These are phyloP conservation scores for Corella eumyota DNA, from an alignment of 23 tunicate genomes.

Conservation along the genomic window DNA sequence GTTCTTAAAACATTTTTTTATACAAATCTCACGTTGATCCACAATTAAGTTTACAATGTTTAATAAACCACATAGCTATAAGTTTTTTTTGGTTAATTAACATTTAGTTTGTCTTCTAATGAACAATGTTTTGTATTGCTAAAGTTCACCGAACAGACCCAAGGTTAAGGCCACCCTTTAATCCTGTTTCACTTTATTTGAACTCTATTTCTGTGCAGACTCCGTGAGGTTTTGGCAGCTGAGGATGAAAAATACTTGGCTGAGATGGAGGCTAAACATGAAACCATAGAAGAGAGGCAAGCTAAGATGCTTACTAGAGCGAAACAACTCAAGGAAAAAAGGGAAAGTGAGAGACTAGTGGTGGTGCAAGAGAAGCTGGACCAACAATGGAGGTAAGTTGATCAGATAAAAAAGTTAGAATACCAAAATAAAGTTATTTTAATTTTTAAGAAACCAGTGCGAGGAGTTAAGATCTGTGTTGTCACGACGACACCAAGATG, in stretches of 20 bases:
- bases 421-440: no score
- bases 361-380: constrained; percentile 78
- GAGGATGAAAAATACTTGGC: constrained; percentile 58
- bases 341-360: constrained; percentile 70
- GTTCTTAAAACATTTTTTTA: neutral
- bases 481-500: constrained; percentile 87
- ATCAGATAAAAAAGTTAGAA: no score
- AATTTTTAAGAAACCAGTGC: constrained; percentile 56
- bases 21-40: neutral
- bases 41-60: neutral
- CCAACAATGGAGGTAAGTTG: constrained; percentile 80
- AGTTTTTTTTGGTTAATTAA: neutral
- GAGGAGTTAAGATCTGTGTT: constrained; percentile 77
- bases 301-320: constrained; percentile 80
- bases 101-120: neutral
- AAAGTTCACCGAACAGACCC: neutral
- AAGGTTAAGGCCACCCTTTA: neutral
- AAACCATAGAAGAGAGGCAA: constrained; percentile 71
- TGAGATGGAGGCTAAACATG: constrained; percentile 87
- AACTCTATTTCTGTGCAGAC: constrained; percentile 15
- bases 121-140: no score
- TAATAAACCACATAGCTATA: neutral
- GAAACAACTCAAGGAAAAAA: constrained; percentile 57
- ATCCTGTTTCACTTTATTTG: no score
- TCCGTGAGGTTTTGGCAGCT: constrained; percentile 37